Base-by-base conservation (phyloP, 1,140 invertebrate genomes). In the Calephelis virginiensis region DNA sequence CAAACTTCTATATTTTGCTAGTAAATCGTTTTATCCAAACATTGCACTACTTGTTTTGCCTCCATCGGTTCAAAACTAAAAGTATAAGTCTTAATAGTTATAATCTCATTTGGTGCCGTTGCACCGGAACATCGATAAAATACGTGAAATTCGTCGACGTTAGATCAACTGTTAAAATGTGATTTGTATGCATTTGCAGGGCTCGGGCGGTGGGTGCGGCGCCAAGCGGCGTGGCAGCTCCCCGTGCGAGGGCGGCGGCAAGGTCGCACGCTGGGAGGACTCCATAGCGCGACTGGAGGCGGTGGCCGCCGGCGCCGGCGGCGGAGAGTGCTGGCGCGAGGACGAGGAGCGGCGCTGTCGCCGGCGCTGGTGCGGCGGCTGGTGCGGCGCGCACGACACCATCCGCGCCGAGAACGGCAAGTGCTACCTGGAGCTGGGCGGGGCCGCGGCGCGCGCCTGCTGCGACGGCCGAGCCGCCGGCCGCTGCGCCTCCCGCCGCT, bases 391-490 rank as follows among this genome's bases (percentile, higher is more conserved):
- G 60, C 95, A 96, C 77, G 96, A 96, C 78, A 97, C 96, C 75
- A 97, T 97, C 85, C 94, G 96, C 75, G 97, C 97, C 70, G 96
- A 97, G 85, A 97, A 97, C 82, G 97, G 97, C 72, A 97, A 97
- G 89, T 97, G 96, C 62, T 97, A 97, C 89, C 90, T 97, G 76
- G 96, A 97, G 87, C 92, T 97, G 67, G 97, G 96, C 67, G 94
- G 94, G 71, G 94, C 94, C 61, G 92, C 90, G 12, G 92, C 93
- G 80, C 93, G 94, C 73, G 92, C 94, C 75, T 95, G 95, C 86
- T 95, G 94, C 90, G 95, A 95, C 76, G 95, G 95, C 64, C 95
- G 95, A 71, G 93, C 94, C 75, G 93, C 94, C 68, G 94, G 93
- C 61, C 96, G 96, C 93, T 96, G 96, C 81, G 94, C 94, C 59